Evolutionary conservation across 2,113 vertebrate genomes (phyloP).

Genomic region (Azemiops feae): DNA sequence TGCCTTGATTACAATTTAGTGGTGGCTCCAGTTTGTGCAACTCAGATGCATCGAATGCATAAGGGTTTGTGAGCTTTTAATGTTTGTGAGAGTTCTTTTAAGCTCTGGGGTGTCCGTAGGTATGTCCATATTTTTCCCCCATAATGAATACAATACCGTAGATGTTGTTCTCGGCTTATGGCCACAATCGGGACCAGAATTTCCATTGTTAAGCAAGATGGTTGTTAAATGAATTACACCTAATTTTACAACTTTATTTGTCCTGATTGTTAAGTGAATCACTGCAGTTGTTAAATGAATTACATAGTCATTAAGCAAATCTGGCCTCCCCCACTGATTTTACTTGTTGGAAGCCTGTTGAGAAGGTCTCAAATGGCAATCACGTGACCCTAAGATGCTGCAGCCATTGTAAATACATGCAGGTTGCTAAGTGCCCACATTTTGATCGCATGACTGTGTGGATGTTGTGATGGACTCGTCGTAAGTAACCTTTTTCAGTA

Average conservation of each 20-base stretch:
- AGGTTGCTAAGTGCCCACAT: neutral
- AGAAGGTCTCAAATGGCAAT: neutral
- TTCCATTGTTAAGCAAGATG: neutral
- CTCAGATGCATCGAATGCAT: neutral
- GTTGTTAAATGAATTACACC: neutral
- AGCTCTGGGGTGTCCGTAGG: neutral
- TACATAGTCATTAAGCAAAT: neutral
- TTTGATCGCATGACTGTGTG: neutral
- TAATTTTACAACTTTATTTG: neutral
- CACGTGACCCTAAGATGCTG: neutral
- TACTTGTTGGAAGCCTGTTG: neutral
- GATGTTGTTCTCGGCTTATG: neutral
- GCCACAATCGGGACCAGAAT: neutral
- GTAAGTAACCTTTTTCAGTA: neutral
- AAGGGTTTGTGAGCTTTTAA: neutral
- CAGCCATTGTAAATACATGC: too few relatives aligned
- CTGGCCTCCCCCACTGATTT: neutral
- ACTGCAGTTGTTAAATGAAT: neutral
- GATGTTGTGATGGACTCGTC: neutral
- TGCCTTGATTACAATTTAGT: neutral
- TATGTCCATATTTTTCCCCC: neutral
- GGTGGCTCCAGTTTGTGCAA: neutral
- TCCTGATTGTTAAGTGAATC: neutral
- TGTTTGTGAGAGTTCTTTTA: neutral
- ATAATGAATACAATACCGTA: neutral